Base-by-base conservation (phyloP, 2,113 vertebrate genomes). In the Hiodon tergisus region DNA sequence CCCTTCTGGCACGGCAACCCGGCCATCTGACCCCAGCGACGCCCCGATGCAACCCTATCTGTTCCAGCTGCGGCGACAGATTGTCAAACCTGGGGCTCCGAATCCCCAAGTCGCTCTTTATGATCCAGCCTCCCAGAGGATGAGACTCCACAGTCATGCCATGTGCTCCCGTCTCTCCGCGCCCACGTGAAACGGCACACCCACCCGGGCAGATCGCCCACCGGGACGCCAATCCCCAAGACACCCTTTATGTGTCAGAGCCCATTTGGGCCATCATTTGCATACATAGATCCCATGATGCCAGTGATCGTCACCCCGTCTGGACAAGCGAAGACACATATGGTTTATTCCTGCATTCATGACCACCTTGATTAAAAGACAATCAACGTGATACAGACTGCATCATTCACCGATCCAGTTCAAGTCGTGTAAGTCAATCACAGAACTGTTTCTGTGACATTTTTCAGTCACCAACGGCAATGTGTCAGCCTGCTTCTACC, bases 171-270 rank as follows among this genome's bases (percentile, higher is more conserved):
- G 31, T 31, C 31, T 31, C 31, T 31, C 31, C 31, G 31, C 31
- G 31, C 31, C 31, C 31, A 31, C 31, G 31, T 31, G 31, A 31
- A 31, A 31, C 31, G 31, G 31, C 31, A 31, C 31, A 31, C 31
- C 31, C 31, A 31, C 31, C 31, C 31, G 31, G 17, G 62, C 62
- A 54, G 61, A 51, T 5, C 55, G 61, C 72, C 51, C 53, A 10
- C 14, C 46, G 53, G 71, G 68, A 76, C 55, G 79, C 62, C 74
- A 85, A 84, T 85, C 73, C 67, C 78, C 72, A 78, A 79, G 73
- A 71, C 78, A 72, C 76, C 81, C 68, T 88, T 83, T 83, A 75
- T 81, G 78, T 81, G 88, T 87, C 83, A 82, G 62, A 83, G 61
- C 76, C 73, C 76, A 58, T 85, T 88, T 83, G 82, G 71, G 81